phyloP scores from a whole-genome alignment of 2,797 vertebrate genomes.

The Ibycter americanus region DNA sequence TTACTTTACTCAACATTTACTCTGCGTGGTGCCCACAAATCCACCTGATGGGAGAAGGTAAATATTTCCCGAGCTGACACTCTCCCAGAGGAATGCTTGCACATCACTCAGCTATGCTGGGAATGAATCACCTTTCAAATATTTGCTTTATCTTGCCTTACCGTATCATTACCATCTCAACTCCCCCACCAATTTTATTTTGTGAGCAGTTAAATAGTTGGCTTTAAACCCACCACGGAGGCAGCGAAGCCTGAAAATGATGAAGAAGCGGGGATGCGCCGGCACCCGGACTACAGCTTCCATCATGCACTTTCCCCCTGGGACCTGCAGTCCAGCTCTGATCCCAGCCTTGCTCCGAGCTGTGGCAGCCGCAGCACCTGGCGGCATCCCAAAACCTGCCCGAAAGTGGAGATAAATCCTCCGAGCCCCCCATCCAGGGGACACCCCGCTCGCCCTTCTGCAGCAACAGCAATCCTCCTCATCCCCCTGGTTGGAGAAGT shows the following conservation, averaged over 20 bases:
- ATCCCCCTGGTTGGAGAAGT: not conserved
- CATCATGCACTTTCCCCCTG: rapidly evolving
- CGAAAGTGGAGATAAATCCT: rapidly evolving
- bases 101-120: not conserved
- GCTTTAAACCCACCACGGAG: not conserved
- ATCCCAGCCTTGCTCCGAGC: not conserved
- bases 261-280: not conserved
- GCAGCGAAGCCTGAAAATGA: not conserved
- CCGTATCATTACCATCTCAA: not conserved
- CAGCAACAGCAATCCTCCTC: not conserved
- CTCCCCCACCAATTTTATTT: not conserved
- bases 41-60: slow-evolving; percentile 40
- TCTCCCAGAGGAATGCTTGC: not conserved
- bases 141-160: not conserved
- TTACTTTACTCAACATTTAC: slow-evolving; percentile 41
- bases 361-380: too few species aligned
- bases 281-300: not conserved
- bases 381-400: not conserved
- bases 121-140: slow-evolving; percentile 13
- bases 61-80: not conserved
- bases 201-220: not conserved
- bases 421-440: rapidly evolving
- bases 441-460: not conserved
- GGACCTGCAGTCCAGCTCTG: not conserved
- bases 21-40: slow-evolving; percentile 4